A percentile compares a stretch with the other conserved stretches of the same genome.
These are phyloP conservation scores for Sinocyclocheilus anophthalmus DNA, from an alignment of 2,113 vertebrate species.

Conservation along the genomic window DNA sequence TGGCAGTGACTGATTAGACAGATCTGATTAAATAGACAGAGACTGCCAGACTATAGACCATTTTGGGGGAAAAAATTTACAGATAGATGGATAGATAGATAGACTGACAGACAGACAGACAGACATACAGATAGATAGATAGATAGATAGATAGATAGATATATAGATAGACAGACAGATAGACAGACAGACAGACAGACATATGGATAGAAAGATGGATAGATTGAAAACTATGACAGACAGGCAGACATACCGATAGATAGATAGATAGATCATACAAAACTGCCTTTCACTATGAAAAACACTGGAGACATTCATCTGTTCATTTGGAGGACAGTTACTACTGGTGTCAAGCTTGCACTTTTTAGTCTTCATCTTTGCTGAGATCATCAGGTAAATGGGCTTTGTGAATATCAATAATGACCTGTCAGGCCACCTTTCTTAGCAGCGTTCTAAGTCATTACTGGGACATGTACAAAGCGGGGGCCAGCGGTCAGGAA, in stretches of 20 bases:
- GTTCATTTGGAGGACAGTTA: no score
- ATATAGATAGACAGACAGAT: not conserved
- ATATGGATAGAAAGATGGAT: no score
- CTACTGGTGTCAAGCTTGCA: constrained; percentile 57
- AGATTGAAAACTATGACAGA: no score
- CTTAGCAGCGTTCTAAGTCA: constrained; percentile 52
- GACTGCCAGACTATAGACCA: no score
- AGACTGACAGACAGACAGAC: no score
- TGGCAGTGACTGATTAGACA: not conserved
- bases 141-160: no score
- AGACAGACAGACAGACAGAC: fast-evolving
- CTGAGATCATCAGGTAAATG: constrained; percentile 58
- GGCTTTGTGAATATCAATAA: constrained; percentile 64
- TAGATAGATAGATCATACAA: no score
- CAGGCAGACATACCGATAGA: not conserved
- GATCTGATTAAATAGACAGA: not conserved
- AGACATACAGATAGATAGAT: no score
- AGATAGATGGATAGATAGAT: no score
- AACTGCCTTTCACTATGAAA: no score
- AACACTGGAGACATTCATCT: no score
- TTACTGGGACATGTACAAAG: constrained; percentile 52
- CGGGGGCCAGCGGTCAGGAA: constrained; percentile 51
- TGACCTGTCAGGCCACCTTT: constrained; percentile 59
- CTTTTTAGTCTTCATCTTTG: constrained; percentile 60
- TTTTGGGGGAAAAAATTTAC: no score